These are phyloP conservation scores for Tenthredo amoena DNA, from an alignment of 2,888 invertebrate species.

Conservation along the genomic window DNA sequence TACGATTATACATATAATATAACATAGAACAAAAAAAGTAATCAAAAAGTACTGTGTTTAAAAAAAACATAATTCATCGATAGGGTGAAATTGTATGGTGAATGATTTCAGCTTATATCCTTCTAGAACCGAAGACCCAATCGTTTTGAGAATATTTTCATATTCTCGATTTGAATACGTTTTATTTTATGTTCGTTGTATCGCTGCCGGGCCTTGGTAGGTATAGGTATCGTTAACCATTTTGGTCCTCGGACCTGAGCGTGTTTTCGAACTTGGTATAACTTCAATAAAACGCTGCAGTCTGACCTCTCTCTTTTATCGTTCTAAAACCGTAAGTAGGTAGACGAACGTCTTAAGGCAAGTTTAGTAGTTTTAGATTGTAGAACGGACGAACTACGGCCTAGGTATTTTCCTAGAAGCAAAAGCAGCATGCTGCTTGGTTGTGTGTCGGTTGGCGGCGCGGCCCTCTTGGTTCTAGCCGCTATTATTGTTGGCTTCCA, in stretches of 20 bases:
- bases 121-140: background rate
- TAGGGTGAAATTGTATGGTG: background rate
- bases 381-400: conserved; percentile 55
- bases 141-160: background rate
- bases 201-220: conserved; percentile 5
- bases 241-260: background rate
- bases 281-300: conserved; percentile 52
- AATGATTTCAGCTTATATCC: background rate
- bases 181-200: conserved; percentile 11
- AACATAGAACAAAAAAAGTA: background rate
- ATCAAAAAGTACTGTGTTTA: background rate
- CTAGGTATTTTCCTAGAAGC: conserved; percentile 71
- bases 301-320: conserved; percentile 52
- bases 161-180: background rate
- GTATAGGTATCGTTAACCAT: conserved; percentile 7
- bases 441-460: conserved; percentile 54
- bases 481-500: conserved; percentile 73
- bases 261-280: conserved; percentile 31
- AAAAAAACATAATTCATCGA: background rate
- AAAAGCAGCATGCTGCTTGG: conserved; percentile 66
- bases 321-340: conserved; percentile 46
- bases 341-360: conserved; percentile 49
- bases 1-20: background rate
- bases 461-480: conserved; percentile 58
- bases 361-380: conserved; percentile 55